Base-by-base conservation (phyloP, 2,888 invertebrate species). In the Drosophila nr. perissopoda region DNA sequence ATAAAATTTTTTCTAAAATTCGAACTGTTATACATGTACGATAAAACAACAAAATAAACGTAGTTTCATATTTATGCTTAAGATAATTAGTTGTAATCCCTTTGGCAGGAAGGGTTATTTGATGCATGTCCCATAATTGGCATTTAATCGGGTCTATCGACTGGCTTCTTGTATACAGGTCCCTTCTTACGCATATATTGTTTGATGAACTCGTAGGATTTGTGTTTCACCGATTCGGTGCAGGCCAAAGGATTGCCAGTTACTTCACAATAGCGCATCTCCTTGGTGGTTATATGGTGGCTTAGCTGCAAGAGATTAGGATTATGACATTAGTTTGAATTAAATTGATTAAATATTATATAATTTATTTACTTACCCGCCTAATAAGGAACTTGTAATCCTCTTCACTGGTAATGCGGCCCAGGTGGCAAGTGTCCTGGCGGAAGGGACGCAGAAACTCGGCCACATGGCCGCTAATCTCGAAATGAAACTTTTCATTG, bases 111-210 rank as follows among this genome's bases (percentile, higher is more conserved):
- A 48, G 25, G 36, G 11, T 34, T 56, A 25, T 53, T 49, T 11
- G 8, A 34, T 56, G 68, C 29, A 18, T 68, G 34, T 68, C 25
- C 36, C 33, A 36, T 16, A 36, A 36, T 6, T 29, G 11, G 2
- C 56, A 48, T 46, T 49, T 70, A 74, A 8, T 70, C 70, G 21
- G 18, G 13, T 27, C 63, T 68, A 31, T 89, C 89, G 0, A 63
- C 54, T 1, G 87, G 88, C 25, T 66, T 86, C 38, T 67, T 74
- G 52, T 90, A 88, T 3, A 96, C 94, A 2, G 96, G 95, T 0
- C 98, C 98, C 93, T 97, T 98, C 93, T 98, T 98, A 31, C 96
- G 96, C 99, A 99, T 99, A 93, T 99, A 99, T 92, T 98, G 98
- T 91, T 95, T 96, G 65, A 99, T 97, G 93, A 98, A 99, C 93